These are phyloP conservation scores for Chlorocebus sabaeus DNA, from an alignment of 2,113 vertebrate species.

Conservation along the genomic window DNA sequence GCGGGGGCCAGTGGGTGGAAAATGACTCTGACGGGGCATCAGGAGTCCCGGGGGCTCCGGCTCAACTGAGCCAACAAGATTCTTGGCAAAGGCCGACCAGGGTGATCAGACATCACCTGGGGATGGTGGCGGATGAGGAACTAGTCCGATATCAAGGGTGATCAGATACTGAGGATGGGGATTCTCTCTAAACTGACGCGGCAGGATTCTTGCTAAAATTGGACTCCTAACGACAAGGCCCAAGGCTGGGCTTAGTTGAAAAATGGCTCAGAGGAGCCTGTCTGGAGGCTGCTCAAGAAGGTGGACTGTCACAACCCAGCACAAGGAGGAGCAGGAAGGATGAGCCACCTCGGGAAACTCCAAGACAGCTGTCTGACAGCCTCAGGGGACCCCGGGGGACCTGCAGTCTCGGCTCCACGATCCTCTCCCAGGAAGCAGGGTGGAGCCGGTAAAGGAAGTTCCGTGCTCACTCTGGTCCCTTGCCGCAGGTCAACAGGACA, in stretches of 20 bases:
- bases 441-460: no score
- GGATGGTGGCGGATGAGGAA: not conserved
- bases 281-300: fast-evolving
- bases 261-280: not conserved
- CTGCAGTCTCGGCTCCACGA: not conserved
- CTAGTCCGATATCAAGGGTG: not conserved
- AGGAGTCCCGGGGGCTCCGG: not conserved
- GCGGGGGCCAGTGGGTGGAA: not conserved
- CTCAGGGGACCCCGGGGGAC: fast-evolving
- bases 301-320: fast-evolving
- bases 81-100: not conserved
- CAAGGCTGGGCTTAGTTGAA: no score
- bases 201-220: not conserved
- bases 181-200: fast-evolving
- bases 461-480: fast-evolving
- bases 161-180: not conserved
- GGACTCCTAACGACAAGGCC: not conserved
- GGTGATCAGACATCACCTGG: not conserved
- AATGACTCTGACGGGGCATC: not conserved
- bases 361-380: not conserved
- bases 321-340: not conserved
- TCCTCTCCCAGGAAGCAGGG: not conserved
- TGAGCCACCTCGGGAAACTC: not conserved
- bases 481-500: fast-evolving
- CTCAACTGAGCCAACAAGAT: not conserved